phyloP scores from a whole-genome alignment of 2,797 vertebrate genomes.

The Loris lydekkerianus region DNA sequence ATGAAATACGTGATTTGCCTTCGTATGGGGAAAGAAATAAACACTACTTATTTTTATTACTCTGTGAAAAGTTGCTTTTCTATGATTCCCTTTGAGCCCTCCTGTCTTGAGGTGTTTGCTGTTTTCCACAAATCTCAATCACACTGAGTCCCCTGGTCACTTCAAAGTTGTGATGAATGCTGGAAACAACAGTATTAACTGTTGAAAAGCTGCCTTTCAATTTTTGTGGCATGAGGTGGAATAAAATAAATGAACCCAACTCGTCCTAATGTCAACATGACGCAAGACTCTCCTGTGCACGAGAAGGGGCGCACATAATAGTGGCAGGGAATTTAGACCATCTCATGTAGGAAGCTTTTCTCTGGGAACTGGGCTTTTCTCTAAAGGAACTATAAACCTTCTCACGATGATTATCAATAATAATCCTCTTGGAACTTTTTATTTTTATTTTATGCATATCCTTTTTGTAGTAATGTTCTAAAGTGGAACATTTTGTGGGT shows the following conservation, averaged over 20 bases:
- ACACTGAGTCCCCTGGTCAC: background rate
- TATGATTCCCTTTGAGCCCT: background rate
- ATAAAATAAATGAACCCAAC: background rate
- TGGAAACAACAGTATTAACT: background rate
- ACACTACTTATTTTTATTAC: background rate
- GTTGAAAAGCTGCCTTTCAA: conserved; percentile 29
- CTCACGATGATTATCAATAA: conserved; percentile 52
- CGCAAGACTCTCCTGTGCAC: background rate
- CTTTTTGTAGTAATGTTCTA: conserved; percentile 29
- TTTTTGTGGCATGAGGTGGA: background rate
- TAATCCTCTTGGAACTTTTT: conserved; percentile 58
- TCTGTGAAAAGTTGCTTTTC: conserved; percentile 32
- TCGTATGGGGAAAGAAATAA: background rate
- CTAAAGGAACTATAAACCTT: background rate
- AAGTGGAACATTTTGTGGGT: conserved; percentile 71
- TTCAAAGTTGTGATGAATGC: background rate
- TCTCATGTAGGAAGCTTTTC: background rate
- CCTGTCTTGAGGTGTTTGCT: background rate
- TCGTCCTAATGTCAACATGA: background rate
- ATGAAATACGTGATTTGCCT: conserved; percentile 51
- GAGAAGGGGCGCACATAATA: background rate
- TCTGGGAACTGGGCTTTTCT: background rate
- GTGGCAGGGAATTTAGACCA: background rate
- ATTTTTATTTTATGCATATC: conserved; percentile 39
- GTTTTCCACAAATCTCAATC: conserved; percentile 30